phyloP scores from a whole-genome alignment of 2,888 invertebrate species.

The Diachrysia chrysitis region DNA sequence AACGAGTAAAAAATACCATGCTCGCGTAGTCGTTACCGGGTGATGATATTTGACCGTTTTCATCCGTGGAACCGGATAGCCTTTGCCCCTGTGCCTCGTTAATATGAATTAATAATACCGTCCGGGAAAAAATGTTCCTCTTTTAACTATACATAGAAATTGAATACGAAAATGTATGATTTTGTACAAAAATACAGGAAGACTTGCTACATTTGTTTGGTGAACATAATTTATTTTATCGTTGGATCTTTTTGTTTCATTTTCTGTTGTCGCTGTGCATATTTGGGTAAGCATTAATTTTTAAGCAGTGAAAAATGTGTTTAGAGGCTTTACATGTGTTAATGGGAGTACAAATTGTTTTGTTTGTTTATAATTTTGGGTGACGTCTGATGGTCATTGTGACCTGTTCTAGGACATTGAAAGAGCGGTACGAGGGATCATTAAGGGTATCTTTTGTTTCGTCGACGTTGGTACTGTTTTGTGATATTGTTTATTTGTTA shows the following conservation, averaged over 20 bases:
- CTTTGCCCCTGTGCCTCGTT: conserved; percentile 63
- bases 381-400: conserved; percentile 20
- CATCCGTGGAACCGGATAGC: conserved; percentile 61
- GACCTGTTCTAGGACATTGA: conserved; percentile 6
- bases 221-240: conserved; percentile 40
- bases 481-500: background rate
- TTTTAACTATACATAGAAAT: conserved; percentile 28
- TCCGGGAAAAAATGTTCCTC: conserved; percentile 38
- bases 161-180: conserved; percentile 22
- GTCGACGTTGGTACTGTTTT: background rate
- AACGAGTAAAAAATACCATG: conserved; percentile 44
- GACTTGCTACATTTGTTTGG: conserved; percentile 23
- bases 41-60: conserved; percentile 58
- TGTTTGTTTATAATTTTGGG: conserved; percentile 46
- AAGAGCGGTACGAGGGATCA: background rate
- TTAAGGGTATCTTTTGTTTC: conserved; percentile 13
- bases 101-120: conserved; percentile 75
- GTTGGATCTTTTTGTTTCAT: conserved; percentile 25
- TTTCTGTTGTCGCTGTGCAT: conserved; percentile 10
- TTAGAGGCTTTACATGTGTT: conserved; percentile 38
- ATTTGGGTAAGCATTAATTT: conserved; percentile 25
- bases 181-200: conserved; percentile 10
- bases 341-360: conserved; percentile 42
- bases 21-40: conserved; percentile 37
- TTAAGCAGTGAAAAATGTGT: conserved; percentile 38